Conservation (phyloP, 2,113 vertebrate genomes). For the Cisticola juncidis region DNA sequence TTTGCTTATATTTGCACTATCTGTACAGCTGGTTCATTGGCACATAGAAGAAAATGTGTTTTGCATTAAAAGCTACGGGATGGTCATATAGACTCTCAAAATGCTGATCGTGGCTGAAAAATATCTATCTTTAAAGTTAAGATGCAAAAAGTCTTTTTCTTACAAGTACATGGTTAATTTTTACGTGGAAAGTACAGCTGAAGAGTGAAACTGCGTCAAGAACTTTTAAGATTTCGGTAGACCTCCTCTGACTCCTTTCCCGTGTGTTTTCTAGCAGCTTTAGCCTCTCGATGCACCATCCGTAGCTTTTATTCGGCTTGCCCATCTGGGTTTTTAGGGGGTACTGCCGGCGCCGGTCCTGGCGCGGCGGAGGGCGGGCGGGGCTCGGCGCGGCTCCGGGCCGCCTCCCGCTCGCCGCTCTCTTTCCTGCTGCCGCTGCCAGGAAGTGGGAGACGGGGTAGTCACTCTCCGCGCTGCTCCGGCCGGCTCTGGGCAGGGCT, state of each 20-base stretch:
- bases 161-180: not conserved
- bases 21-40: not conserved
- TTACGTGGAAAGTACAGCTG: not conserved
- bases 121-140: not conserved
- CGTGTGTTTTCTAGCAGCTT: not conserved
- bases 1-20: not conserved
- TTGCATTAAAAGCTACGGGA: not conserved
- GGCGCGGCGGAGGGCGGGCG: not conserved
- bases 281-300: accelerated
- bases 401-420: not conserved
- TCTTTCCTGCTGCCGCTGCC: not conserved
- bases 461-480: not conserved
- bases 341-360: accelerated
- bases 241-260: not conserved
- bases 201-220: not conserved
- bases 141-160: not conserved
- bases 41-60: not conserved
- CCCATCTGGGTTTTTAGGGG: accelerated
- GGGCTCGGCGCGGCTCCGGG: not conserved
- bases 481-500: not conserved
- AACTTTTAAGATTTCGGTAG: accelerated
- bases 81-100: not conserved
- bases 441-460: slow-evolving; percentile 8
- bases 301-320: accelerated
- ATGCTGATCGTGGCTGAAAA: not conserved